Evolutionary conservation across 2,113 vertebrate genomes (phyloP).

Genomic region (Sebastes schlegelii): DNA sequence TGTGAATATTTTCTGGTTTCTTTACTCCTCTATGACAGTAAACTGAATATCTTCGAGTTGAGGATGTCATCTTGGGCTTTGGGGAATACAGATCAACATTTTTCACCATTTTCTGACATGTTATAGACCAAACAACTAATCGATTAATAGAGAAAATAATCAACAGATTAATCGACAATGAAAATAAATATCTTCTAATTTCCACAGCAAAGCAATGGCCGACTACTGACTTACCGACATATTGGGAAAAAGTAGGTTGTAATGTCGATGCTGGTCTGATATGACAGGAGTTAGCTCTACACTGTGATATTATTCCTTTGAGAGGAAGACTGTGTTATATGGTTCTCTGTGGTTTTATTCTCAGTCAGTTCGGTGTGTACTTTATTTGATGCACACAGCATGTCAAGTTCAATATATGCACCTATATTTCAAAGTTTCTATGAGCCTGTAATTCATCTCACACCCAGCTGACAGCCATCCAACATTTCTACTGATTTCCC

Average conservation of each 20-base stretch:
- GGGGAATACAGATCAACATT: too few species aligned
- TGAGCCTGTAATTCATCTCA: constrained; percentile 26
- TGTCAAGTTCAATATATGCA: not conserved
- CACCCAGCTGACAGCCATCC: constrained; percentile 29
- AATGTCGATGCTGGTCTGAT: not conserved
- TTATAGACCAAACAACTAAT: too few species aligned
- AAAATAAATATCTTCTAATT: too few species aligned
- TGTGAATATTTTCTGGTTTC: too few species aligned
- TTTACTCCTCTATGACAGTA: too few species aligned
- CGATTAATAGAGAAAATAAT: too few species aligned
- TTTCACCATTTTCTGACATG: too few species aligned
- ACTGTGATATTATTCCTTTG: not conserved
- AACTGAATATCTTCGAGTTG: too few species aligned
- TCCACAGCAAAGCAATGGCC: not conserved
- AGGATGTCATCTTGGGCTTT: too few species aligned
- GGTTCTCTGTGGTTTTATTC: constrained; percentile 1
- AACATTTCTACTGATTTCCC: constrained; percentile 2
- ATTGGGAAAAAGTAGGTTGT: not conserved
- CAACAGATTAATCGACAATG: too few species aligned
- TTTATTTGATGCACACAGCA: not conserved
- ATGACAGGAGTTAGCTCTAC: not conserved
- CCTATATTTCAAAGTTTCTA: constrained; percentile 8
- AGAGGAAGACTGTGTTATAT: not conserved
- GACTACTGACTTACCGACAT: not conserved
- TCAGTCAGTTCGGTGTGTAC: not conserved